Evolutionary conservation across 1,140 invertebrate genomes (phyloP).

Genomic region (Drosophila tristis): DNA sequence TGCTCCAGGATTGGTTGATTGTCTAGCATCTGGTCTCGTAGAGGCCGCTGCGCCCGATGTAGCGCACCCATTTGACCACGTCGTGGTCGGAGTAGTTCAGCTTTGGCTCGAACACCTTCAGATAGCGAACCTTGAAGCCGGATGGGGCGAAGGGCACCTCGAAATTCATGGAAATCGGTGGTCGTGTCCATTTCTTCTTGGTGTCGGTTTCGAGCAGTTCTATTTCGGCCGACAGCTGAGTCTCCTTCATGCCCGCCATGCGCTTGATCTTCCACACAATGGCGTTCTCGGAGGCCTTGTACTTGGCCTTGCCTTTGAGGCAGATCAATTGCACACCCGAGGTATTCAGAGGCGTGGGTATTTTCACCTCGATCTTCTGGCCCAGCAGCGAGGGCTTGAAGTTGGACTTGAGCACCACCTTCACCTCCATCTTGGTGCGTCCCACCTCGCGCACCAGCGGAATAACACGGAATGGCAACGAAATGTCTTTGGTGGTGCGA

Average conservation of each 20-base stretch:
- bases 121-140: constrained; percentile 98
- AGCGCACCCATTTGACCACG: constrained; percentile 99
- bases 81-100: constrained; percentile 99
- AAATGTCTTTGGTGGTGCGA: constrained; percentile 99
- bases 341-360: constrained; percentile 99
- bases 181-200: constrained; percentile 99
- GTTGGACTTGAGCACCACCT: constrained; percentile 99
- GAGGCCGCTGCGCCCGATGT: constrained; percentile 99
- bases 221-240: constrained; percentile 99
- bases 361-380: constrained; percentile 99
- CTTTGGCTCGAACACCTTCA: constrained; percentile 99
- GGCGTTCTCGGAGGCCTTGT: constrained; percentile 99
- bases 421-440: constrained; percentile 99
- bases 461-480: constrained; percentile 99
- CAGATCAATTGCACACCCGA: constrained; percentile 99
- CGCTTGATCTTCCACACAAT: constrained; percentile 99
- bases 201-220: constrained; percentile 99
- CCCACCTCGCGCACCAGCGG: constrained; percentile 99
- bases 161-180: constrained; percentile 99
- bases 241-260: constrained; percentile 99
- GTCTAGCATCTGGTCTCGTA: constrained; percentile 99
- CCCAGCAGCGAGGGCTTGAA: constrained; percentile 99
- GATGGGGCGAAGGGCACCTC: constrained; percentile 99
- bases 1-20: constrained; percentile 28
- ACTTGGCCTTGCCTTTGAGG: constrained; percentile 99